Percentiles rank a stretch among this genome's conserved stretches.
These are phyloP conservation scores for Platyura marginata DNA, from an alignment of 1,140 invertebrate genomes.

Conservation along the genomic window DNA sequence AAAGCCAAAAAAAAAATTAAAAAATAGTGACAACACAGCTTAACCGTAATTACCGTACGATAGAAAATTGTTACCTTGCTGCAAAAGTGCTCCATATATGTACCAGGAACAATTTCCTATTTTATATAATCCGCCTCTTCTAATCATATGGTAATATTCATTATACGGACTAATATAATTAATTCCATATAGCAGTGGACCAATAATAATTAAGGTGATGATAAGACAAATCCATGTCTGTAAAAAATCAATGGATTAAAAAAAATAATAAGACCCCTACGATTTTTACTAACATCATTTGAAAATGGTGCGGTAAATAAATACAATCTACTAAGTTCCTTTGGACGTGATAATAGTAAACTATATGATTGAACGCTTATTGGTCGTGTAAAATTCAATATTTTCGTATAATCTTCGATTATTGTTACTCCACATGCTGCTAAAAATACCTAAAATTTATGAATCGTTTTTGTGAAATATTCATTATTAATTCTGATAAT, in stretches of 20 bases:
- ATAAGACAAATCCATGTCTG: conserved; percentile 70
- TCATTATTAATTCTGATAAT: no score
- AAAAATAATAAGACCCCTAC: no score
- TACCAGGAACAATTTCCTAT: conserved; percentile 75
- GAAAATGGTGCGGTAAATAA: conserved; percentile 76
- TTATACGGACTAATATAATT: conserved; percentile 54
- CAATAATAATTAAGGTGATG: conserved; percentile 49
- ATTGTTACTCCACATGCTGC: conserved; percentile 54
- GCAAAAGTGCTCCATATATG: conserved; percentile 71
- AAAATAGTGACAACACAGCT: no score
- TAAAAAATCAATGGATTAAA: conserved; percentile 12
- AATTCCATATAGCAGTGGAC: conserved; percentile 57
- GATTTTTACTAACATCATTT: conserved; percentile 40
- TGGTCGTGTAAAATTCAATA: conserved; percentile 61
- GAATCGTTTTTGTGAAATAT: no score
- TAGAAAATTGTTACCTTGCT: conserved; percentile 48
- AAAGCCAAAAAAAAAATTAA: no score
- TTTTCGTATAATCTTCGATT: conserved; percentile 33
- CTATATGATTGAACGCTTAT: conserved; percentile 62
- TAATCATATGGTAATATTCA: conserved; percentile 32
- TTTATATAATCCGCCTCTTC: conserved; percentile 39
- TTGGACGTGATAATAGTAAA: conserved; percentile 54
- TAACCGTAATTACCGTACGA: no score
- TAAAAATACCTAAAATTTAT: conserved; percentile 39
- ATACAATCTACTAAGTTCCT: conserved; percentile 54